Evolutionary conservation across 2,113 vertebrate species (phyloP).

Genomic region (Arizona elegans): DNA sequence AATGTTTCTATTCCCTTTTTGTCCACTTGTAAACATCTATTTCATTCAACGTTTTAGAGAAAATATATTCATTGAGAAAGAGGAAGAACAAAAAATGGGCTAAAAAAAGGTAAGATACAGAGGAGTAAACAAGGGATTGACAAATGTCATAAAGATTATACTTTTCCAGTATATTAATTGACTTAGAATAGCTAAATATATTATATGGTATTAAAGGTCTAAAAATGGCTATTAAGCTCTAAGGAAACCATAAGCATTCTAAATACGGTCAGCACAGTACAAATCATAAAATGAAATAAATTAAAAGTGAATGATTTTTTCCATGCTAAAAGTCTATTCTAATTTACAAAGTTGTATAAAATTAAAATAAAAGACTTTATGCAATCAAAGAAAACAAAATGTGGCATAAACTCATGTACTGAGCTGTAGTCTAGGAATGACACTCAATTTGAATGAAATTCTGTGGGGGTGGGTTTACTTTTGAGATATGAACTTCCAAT

Average conservation of each 20-base stretch:
- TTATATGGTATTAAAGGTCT: background rate
- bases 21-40: background rate
- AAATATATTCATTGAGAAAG: background rate
- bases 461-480: background rate
- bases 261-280: background rate
- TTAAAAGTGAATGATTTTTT: background rate
- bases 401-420: background rate
- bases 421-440: background rate
- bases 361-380: background rate
- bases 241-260: background rate
- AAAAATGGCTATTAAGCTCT: background rate
- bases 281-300: background rate
- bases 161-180: background rate
- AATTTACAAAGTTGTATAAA: background rate
- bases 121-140: background rate
- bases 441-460: background rate
- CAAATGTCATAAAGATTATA: background rate
- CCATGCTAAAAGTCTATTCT: background rate
- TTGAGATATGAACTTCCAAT: background rate
- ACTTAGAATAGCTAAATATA: background rate
- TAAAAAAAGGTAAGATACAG: background rate
- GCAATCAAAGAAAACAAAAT: background rate
- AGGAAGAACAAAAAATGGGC: background rate
- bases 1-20: slow-evolving; percentile 34
- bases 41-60: background rate